phyloP scores from a whole-genome alignment of 2,888 invertebrate species.

The Drosophila kanekoi region DNA sequence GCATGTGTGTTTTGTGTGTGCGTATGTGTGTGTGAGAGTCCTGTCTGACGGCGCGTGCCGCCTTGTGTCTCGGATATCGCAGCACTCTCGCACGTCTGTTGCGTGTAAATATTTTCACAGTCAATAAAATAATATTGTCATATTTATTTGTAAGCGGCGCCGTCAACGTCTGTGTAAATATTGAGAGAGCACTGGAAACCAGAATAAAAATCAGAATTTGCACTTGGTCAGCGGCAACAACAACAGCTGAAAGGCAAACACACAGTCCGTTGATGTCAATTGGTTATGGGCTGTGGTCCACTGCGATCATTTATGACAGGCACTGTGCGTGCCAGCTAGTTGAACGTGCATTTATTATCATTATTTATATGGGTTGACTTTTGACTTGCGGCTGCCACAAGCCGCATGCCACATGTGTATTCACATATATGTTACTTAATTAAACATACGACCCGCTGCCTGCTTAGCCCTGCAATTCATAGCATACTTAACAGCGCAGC shows the following conservation, averaged over 20 bases:
- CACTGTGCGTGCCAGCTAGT: slow-evolving; percentile 62
- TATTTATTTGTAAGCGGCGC: slow-evolving; percentile 63
- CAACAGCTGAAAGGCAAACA: slow-evolving; percentile 40
- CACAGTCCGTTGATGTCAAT: slow-evolving; percentile 14
- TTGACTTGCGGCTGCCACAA: slow-evolving; percentile 12
- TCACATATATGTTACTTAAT: slow-evolving; percentile 50
- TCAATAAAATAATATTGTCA: slow-evolving; percentile 82
- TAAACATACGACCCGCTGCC: slow-evolving; percentile 50
- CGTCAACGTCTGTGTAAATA: slow-evolving; percentile 65
- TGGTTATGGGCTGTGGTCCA: slow-evolving; percentile 2
- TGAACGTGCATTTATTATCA: slow-evolving; percentile 50
- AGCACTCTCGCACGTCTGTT: slow-evolving; percentile 55
- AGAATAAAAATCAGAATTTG: slow-evolving; percentile 72
- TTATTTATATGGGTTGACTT: slow-evolving; percentile 48
- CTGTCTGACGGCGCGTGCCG: slow-evolving; percentile 56
- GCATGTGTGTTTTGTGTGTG: slow-evolving; percentile 5
- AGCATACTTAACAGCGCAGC: slow-evolving; percentile 39
- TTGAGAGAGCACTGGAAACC: slow-evolving; percentile 71
- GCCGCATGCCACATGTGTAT: slow-evolving; percentile 13
- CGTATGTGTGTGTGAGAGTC: slow-evolving; percentile 4
- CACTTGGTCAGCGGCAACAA: slow-evolving; percentile 59
- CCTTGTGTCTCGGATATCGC: slow-evolving; percentile 46
- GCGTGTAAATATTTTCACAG: slow-evolving; percentile 82
- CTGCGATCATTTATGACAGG: slow-evolving; percentile 56
- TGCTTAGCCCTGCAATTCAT: slow-evolving; percentile 13